phyloP scores from a whole-genome alignment of 2,888 invertebrate species.

The Ryuthela nishihirai region DNA sequence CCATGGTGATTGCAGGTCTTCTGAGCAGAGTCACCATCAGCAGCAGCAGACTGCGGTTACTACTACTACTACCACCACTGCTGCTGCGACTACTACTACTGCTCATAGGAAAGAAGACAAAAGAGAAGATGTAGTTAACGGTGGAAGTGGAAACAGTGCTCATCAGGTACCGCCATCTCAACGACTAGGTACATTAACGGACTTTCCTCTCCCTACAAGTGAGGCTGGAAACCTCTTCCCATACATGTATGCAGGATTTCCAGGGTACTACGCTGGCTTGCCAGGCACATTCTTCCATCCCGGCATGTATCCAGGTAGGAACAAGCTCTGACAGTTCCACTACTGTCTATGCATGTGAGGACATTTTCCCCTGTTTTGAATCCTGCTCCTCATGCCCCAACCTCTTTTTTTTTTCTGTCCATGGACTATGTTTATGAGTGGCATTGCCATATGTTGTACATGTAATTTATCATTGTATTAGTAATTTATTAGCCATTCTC shows the following conservation, averaged over 20 bases:
- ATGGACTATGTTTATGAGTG: constrained; percentile 12
- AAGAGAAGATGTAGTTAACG: constrained; percentile 52
- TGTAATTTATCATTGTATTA: constrained; percentile 40
- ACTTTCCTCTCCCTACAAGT: constrained; percentile 47
- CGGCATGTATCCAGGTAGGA: constrained; percentile 53
- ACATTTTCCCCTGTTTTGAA: too few species aligned
- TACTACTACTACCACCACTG: constrained; percentile 36
- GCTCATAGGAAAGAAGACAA: constrained; percentile 45
- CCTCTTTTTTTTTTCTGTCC: not conserved
- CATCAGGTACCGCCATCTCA: constrained; percentile 33
- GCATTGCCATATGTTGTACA: constrained; percentile 36
- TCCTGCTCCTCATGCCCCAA: constrained; percentile 16
- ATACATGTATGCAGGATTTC: constrained; percentile 52
- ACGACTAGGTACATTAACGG: constrained; percentile 23
- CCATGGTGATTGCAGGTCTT: not conserved
- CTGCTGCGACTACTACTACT: constrained; percentile 46
- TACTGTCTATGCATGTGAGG: constrained; percentile 1
- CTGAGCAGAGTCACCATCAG: too few species aligned
- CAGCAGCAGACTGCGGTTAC: too few species aligned
- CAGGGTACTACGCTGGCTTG: constrained; percentile 49
- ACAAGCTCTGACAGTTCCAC: constrained; percentile 42
- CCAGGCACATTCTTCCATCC: constrained; percentile 58
- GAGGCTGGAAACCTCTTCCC: constrained; percentile 48
- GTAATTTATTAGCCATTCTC: constrained; percentile 40
- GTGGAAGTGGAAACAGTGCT: constrained; percentile 19